These are phyloP conservation scores for Pinctada fucata DNA, from an alignment of 2,888 invertebrate genomes.

Conservation along the genomic window DNA sequence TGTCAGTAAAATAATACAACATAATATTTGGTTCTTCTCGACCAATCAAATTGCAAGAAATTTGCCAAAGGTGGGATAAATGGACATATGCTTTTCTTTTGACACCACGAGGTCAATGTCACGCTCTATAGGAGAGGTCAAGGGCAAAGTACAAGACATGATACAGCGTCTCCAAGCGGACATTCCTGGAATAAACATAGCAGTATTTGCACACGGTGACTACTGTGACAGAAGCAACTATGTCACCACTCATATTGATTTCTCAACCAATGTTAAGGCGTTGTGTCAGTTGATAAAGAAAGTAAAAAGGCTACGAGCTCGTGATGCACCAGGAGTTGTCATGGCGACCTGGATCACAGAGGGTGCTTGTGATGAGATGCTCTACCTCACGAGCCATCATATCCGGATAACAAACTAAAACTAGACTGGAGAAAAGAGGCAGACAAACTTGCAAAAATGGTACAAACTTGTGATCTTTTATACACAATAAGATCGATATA, in stretches of 20 bases:
- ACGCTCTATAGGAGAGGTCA: constrained; percentile 57
- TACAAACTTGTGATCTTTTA: constrained; percentile 17
- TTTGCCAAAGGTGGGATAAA: no score
- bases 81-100: constrained; percentile 71
- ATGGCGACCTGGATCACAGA: constrained; percentile 70
- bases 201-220: constrained; percentile 73
- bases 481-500: not conserved
- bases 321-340: constrained; percentile 67
- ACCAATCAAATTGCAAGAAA: no score
- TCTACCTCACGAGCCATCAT: constrained; percentile 66
- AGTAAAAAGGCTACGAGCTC: constrained; percentile 69
- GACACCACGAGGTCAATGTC: constrained; percentile 73
- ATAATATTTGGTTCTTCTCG: no score
- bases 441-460: constrained; percentile 51
- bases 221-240: constrained; percentile 63
- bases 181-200: constrained; percentile 68
- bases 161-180: constrained; percentile 69
- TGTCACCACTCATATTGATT: constrained; percentile 53
- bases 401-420: constrained; percentile 56
- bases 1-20: no score
- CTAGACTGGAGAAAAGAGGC: constrained; percentile 69
- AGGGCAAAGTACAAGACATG: constrained; percentile 61
- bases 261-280: constrained; percentile 46
- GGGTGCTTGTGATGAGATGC: constrained; percentile 71
- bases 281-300: constrained; percentile 58